phyloP scores from a whole-genome alignment of 2,113 vertebrate genomes.

The Dryoscopus gambensis region DNA sequence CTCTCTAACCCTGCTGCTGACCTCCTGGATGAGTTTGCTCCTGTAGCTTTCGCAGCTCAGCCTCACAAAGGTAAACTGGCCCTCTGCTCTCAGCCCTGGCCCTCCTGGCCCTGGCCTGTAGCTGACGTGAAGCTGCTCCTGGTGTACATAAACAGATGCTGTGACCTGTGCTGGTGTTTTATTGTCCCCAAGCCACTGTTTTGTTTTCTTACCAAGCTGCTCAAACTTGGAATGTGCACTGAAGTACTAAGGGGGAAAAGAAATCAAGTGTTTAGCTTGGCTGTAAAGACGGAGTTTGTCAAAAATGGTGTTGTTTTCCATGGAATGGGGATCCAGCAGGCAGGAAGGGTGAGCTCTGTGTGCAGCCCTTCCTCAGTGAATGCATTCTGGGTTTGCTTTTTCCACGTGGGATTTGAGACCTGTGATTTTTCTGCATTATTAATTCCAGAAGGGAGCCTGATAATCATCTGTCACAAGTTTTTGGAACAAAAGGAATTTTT shows the following conservation, averaged over 20 bases:
- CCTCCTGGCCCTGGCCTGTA: accelerated
- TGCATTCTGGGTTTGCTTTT: not conserved
- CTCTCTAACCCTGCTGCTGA: slow-evolving; percentile 85
- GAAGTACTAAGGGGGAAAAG: not conserved
- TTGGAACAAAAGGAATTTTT: not conserved
- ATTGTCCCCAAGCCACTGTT: not conserved
- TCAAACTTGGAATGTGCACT: not conserved
- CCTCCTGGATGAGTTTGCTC: slow-evolving; percentile 90
- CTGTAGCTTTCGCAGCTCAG: slow-evolving; percentile 81
- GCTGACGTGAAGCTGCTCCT: accelerated
- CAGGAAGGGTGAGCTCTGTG: not conserved
- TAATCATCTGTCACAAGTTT: not conserved
- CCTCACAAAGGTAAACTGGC: slow-evolving; percentile 84
- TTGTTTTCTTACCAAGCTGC: not conserved
- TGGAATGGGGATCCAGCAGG: not conserved
- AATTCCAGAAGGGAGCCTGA: not conserved
- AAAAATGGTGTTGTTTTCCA: accelerated
- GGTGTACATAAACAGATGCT: not conserved
- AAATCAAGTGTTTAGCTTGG: not conserved
- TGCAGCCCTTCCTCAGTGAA: not conserved
- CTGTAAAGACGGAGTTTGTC: not conserved
- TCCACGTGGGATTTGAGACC: not conserved
- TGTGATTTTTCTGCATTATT: not conserved
- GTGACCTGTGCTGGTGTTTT: not conserved
- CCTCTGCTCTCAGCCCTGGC: not conserved